phyloP scores from a whole-genome alignment of 2,797 vertebrate species.

The Takifugu ocellatus region DNA sequence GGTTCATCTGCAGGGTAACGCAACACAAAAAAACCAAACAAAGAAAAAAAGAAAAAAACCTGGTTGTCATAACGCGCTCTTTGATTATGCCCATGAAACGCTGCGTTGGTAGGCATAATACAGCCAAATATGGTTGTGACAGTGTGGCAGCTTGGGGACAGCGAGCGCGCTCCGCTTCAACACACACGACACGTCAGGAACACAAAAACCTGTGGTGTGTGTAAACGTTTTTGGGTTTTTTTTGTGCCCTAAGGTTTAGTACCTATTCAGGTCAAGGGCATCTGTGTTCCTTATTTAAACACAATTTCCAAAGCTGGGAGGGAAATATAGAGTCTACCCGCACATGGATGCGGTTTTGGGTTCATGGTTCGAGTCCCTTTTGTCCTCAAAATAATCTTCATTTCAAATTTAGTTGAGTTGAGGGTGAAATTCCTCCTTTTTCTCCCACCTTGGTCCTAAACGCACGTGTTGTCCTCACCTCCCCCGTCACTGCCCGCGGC shows the following conservation, averaged over 20 bases:
- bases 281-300: constrained; percentile 31
- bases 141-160: constrained; percentile 46
- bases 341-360: too few relatives aligned
- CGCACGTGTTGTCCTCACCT: constrained; percentile 33
- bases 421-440: too few relatives aligned
- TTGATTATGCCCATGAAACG: constrained; percentile 16
- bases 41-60: constrained; percentile 20
- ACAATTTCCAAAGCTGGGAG: background rate
- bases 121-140: constrained; percentile 28
- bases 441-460: background rate
- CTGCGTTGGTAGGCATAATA: constrained; percentile 21
- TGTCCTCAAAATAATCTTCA: too few relatives aligned
- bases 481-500: constrained; percentile 45
- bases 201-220: background rate
- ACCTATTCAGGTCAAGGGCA: constrained; percentile 30
- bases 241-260: constrained; percentile 25
- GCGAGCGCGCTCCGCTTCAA: constrained; percentile 12
- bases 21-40: constrained; percentile 9
- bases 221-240: constrained; percentile 20
- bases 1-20: constrained; percentile 43
- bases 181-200: constrained; percentile 26
- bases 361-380: too few relatives aligned
- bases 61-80: constrained; percentile 39
- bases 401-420: too few relatives aligned
- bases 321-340: too few relatives aligned